phyloP scores from a whole-genome alignment of 1,140 invertebrate species.

The Daktulosphaira vitifoliae region DNA sequence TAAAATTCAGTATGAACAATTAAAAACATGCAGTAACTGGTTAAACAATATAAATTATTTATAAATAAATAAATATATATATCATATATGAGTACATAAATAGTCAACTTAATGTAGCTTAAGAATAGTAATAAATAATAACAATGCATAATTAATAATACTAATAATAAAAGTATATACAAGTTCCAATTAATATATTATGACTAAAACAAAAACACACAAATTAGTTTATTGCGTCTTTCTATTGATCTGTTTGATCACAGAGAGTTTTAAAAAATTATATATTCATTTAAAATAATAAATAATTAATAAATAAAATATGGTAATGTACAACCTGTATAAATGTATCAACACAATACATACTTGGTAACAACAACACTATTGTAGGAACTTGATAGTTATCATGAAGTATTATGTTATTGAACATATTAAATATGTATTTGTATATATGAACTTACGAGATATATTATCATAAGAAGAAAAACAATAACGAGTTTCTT shows the following conservation, averaged over 20 bases:
- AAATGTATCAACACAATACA: slow-evolving; percentile 6
- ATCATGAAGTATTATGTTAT: too few relatives aligned
- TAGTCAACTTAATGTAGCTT: too few relatives aligned
- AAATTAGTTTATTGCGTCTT: slow-evolving; percentile 28
- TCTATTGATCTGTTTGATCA: not conserved
- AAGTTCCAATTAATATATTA: slow-evolving; percentile 6
- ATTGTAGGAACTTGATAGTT: slow-evolving; percentile 14
- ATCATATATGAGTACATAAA: too few relatives aligned
- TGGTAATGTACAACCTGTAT: slow-evolving; percentile 16
- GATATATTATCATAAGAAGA: too few relatives aligned
- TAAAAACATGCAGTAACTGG: too few relatives aligned
- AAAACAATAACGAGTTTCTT: too few relatives aligned
- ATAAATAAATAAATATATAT: too few relatives aligned
- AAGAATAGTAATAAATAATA: too few relatives aligned
- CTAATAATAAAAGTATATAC: slow-evolving; percentile 22
- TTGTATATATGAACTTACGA: too few relatives aligned
- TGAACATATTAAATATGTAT: too few relatives aligned
- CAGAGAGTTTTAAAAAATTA: slow-evolving; percentile 24
- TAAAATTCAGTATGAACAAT: too few relatives aligned
- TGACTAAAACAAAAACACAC: slow-evolving; percentile 15
- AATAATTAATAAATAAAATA: not conserved
- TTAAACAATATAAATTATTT: not conserved
- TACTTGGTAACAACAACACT: slow-evolving; percentile 23
- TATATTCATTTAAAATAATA: not conserved
- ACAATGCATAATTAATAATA: slow-evolving; percentile 18